Conservation (phyloP, 2,113 vertebrate species). For the Paratilapia polleni region DNA sequence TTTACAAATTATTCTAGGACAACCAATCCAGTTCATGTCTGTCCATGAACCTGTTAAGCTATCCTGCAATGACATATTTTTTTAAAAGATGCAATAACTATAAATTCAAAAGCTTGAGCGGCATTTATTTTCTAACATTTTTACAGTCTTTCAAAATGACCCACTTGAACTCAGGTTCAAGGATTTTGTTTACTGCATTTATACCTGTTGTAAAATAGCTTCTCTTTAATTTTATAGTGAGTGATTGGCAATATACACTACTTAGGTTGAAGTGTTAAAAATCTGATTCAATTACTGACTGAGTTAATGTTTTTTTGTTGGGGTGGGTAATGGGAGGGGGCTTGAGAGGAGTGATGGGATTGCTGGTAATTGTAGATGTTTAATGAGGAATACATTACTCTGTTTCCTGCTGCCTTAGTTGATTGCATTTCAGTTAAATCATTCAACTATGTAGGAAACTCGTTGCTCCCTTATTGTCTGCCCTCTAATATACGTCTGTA, state of each 20-base stretch:
- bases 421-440: slow-evolving; percentile 73
- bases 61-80: neutral
- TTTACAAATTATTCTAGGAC: neutral
- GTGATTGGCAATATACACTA: neutral
- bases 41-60: neutral
- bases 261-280: slow-evolving; percentile 55
- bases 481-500: slow-evolving; percentile 55
- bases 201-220: neutral
- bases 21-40: neutral
- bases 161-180: neutral
- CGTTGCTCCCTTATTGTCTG: slow-evolving; percentile 62
- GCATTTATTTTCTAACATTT: too few species aligned
- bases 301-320: slow-evolving; percentile 24
- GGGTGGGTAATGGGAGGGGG: slow-evolving; percentile 4
- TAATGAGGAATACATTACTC: slow-evolving; percentile 72
- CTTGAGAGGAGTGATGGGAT: slow-evolving; percentile 56
- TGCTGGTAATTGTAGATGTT: slow-evolving; percentile 64
- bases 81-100: neutral
- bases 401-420: slow-evolving; percentile 70
- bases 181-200: neutral
- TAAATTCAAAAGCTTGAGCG: neutral
- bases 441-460: slow-evolving; percentile 56
- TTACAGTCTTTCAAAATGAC: neutral
- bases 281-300: slow-evolving; percentile 35
- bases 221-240: slow-evolving; percentile 4